Conservation (phyloP, 2,888 invertebrate genomes). For the Harpagoxenus sublaevis region DNA sequence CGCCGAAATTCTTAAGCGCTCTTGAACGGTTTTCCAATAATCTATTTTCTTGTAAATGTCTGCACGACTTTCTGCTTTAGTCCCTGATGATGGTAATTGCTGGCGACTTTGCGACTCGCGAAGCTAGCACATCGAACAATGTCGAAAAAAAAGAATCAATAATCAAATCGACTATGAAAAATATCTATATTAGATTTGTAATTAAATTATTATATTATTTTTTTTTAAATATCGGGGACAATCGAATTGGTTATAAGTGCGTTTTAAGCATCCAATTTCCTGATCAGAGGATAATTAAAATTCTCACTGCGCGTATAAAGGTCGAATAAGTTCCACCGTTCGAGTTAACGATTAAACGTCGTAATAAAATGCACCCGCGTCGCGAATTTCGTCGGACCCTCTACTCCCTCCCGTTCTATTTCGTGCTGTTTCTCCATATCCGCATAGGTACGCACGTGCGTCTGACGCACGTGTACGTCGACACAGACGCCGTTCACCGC, state of each 20-base stretch:
- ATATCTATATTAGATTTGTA: neutral
- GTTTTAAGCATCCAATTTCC: neutral
- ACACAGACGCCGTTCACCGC: slow-evolving; percentile 60
- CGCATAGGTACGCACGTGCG: slow-evolving; percentile 58
- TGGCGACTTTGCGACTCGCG: neutral
- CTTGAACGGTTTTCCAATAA: slow-evolving; percentile 53
- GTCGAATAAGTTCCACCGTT: neutral
- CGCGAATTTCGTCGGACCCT: neutral
- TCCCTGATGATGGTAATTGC: slow-evolving; percentile 6
- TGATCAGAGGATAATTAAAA: neutral
- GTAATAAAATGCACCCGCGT: slow-evolving; percentile 25
- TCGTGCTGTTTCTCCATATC: slow-evolving; percentile 34
- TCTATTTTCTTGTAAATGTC: slow-evolving; percentile 53
- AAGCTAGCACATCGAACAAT: neutral
- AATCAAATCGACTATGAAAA: neutral
- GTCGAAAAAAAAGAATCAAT: neutral
- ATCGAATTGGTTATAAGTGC: neutral
- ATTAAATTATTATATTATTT: neutral
- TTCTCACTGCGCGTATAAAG: neutral
- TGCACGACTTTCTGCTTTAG: slow-evolving; percentile 30
- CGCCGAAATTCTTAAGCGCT: slow-evolving; percentile 54
- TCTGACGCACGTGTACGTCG: slow-evolving; percentile 46
- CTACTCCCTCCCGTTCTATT: neutral
- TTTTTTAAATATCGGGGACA: neutral
- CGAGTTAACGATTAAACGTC: slow-evolving; percentile 23